phyloP scores from a whole-genome alignment of 2,888 invertebrate genomes.

The Lithophane leautieri region DNA sequence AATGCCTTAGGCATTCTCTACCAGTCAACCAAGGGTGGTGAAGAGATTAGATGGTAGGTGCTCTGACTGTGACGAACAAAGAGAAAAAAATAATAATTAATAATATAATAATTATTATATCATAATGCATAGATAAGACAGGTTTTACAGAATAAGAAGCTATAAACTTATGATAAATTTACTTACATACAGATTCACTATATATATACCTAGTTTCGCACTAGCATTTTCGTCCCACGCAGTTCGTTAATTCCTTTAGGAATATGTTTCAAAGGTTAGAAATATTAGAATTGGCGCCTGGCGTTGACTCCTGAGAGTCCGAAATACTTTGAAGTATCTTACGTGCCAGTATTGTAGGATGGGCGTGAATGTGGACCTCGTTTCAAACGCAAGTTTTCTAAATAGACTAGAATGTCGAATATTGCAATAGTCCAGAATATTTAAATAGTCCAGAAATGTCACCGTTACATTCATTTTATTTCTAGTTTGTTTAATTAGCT shows the following conservation, averaged over 20 bases:
- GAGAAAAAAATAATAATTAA: too few species aligned
- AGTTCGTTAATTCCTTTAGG: constrained; percentile 43
- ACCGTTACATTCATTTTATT: background rate
- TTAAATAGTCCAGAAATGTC: background rate
- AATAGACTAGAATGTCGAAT: background rate
- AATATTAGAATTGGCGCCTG: constrained; percentile 23
- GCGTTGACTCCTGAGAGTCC: background rate
- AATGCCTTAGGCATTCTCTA: too few species aligned
- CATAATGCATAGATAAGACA: too few species aligned
- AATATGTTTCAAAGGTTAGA: constrained; percentile 28
- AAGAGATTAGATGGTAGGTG: too few species aligned
- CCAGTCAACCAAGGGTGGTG: too few species aligned
- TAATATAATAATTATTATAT: too few species aligned
- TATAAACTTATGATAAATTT: too few species aligned
- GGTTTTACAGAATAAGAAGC: too few species aligned
- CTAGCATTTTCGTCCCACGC: constrained; percentile 9
- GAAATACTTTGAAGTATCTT: constrained; percentile 24
- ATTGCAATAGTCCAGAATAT: background rate
- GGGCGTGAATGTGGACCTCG: background rate
- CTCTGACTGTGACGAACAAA: too few species aligned
- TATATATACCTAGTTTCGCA: too few species aligned
- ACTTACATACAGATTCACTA: too few species aligned
- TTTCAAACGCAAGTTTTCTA: background rate
- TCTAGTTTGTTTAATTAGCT: background rate
- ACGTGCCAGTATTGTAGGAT: background rate